Evolutionary conservation across 92 coral and sea anemone genomes (phyloP).

Genomic region (Phymanthus crucifer): DNA sequence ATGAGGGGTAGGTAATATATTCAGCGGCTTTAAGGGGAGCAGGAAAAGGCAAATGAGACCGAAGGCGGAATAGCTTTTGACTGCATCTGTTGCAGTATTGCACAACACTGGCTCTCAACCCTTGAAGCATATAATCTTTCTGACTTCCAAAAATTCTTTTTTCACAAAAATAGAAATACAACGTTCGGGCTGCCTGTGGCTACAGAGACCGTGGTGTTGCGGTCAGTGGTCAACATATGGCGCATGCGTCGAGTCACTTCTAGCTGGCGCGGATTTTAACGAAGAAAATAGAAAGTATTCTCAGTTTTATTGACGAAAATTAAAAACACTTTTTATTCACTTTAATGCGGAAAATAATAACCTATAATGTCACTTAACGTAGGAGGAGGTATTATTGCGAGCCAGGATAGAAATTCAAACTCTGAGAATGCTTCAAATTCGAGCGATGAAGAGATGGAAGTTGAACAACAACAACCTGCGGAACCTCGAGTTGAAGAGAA

Average conservation of each 20-base stretch:
- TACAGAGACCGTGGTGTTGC: background rate
- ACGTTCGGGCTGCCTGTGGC: background rate
- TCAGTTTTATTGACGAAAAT: background rate
- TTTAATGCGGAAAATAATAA: background rate
- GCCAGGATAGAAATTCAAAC: background rate
- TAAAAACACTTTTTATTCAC: background rate
- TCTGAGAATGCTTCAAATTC: background rate
- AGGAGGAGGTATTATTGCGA: background rate
- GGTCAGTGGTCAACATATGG: background rate
- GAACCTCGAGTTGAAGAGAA: background rate
- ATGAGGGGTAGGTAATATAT: no score
- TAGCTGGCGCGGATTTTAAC: conserved; percentile 16
- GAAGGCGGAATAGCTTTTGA: no score
- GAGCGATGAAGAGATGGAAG: conserved; percentile 18
- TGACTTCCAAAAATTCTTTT: no score
- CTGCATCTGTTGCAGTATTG: no score
- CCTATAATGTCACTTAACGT: background rate
- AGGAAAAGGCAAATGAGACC: no score
- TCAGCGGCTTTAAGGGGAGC: no score
- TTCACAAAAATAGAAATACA: no score
- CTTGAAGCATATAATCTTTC: no score
- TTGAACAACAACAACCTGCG: background rate
- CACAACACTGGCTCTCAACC: no score
- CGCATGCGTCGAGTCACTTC: background rate
- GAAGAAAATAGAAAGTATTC: background rate